Conservation (phyloP, 2,797 vertebrate species). For the Paramormyrops hopkinsi region DNA sequence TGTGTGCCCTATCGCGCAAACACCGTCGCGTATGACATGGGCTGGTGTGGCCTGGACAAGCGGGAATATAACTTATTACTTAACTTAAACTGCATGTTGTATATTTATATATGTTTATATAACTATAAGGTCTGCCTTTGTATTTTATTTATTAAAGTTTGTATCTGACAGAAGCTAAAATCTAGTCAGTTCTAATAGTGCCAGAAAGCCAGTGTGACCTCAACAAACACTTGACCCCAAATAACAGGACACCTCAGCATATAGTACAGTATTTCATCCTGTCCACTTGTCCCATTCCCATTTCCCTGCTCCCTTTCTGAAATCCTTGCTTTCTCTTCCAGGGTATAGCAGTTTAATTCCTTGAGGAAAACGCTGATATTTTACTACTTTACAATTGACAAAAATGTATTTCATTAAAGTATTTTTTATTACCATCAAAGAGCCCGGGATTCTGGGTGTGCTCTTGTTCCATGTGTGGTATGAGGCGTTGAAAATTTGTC, state of each 20-base stretch:
- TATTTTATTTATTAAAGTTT: slow-evolving; percentile 96
- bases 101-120: slow-evolving; percentile 38
- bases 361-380: background rate
- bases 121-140: slow-evolving; percentile 89
- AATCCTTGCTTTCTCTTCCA: background rate
- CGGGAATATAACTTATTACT: slow-evolving; percentile 90
- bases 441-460: background rate
- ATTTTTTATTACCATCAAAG: background rate
- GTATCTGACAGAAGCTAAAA: slow-evolving; percentile 53
- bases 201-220: slow-evolving; percentile 26
- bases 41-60: background rate
- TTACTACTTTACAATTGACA: background rate
- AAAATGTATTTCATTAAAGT: background rate
- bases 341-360: background rate
- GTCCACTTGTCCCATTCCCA: background rate
- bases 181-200: slow-evolving; percentile 51
- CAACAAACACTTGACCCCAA: background rate
- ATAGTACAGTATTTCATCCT: background rate
- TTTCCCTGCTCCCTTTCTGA: background rate
- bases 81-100: slow-evolving; percentile 99
- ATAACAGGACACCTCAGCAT: background rate
- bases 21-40: slow-evolving; percentile 69
- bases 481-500: background rate
- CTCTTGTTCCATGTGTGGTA: background rate
- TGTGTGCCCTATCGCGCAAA: slow-evolving; percentile 89